These are phyloP conservation scores for Mirza zaza DNA, from an alignment of 2,113 vertebrate species.

Conservation along the genomic window DNA sequence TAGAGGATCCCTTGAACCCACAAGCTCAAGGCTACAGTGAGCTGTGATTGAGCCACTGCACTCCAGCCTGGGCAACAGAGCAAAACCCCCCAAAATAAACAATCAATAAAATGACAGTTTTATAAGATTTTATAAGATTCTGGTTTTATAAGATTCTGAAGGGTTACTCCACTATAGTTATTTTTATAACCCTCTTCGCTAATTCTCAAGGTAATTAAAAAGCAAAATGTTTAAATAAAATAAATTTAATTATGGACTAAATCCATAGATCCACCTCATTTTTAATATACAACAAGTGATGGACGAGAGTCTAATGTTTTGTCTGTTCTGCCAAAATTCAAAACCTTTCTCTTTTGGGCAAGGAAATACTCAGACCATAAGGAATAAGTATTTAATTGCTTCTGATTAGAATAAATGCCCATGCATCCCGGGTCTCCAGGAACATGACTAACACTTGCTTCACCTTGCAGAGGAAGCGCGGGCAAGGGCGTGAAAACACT, in stretches of 20 bases:
- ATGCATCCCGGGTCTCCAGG: neutral
- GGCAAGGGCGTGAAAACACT: conserved; percentile 10
- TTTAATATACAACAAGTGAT: conserved; percentile 41
- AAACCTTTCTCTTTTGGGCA: conserved; percentile 59
- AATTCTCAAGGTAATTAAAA: conserved; percentile 42
- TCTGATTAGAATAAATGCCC: conserved; percentile 61
- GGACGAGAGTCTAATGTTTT: conserved; percentile 38
- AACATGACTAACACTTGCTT: conserved; percentile 67
- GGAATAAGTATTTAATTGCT: conserved; percentile 52
- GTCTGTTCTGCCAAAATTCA: conserved; percentile 36
- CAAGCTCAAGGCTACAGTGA: no score
- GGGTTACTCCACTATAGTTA: neutral
- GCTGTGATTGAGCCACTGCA: no score
- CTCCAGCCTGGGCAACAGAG: no score
- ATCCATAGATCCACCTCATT: neutral
- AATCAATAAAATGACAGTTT: neutral
- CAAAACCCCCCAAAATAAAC: no score
- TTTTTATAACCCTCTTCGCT: conserved; percentile 7
- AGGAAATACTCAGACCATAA: conserved; percentile 40
- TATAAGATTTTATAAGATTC: conserved; percentile 15
- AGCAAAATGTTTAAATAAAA: conserved; percentile 4
- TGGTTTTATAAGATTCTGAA: neutral
- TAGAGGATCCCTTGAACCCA: no score
- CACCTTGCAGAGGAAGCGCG: conserved; percentile 57
- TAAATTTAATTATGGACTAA: conserved; percentile 6